Conservation (phyloP, 2,113 vertebrate species). For the Argyrosomus japonicus region DNA sequence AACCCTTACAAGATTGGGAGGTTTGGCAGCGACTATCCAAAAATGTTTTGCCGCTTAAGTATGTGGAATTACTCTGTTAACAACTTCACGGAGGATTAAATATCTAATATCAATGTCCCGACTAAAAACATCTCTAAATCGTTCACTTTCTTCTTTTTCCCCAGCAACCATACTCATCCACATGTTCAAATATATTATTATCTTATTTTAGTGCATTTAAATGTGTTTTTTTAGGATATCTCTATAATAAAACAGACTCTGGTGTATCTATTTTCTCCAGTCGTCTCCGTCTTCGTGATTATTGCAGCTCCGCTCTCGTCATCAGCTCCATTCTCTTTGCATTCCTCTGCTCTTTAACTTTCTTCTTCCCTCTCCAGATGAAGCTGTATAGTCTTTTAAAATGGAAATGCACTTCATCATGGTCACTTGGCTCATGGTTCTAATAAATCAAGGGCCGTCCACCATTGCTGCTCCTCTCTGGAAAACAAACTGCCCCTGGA, state of each 20-base stretch:
- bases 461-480: conserved; percentile 76
- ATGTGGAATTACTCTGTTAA: conserved; percentile 74
- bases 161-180: neutral
- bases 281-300: conserved; percentile 5
- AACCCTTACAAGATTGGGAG: conserved; percentile 71
- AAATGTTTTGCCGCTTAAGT: conserved; percentile 77
- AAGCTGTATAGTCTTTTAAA: conserved; percentile 84
- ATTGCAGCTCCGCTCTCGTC: conserved; percentile 25
- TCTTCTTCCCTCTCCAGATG: conserved; percentile 61
- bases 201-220: conserved; percentile 1
- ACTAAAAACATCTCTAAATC: conserved; percentile 50
- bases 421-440: conserved; percentile 81
- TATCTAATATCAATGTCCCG: conserved; percentile 70
- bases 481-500: conserved; percentile 83
- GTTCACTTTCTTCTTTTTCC: conserved; percentile 3
- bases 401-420: conserved; percentile 86
- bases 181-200: neutral
- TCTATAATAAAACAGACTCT: neutral
- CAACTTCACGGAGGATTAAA: conserved; percentile 79
- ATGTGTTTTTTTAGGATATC: conserved; percentile 20
- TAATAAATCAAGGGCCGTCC: conserved; percentile 84
- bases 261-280: neutral
- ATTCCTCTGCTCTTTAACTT: conserved; percentile 38
- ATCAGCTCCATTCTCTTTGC: neutral
- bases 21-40: conserved; percentile 59